phyloP scores from a whole-genome alignment of 2,797 vertebrate species.

The Serranus cabrilla region DNA sequence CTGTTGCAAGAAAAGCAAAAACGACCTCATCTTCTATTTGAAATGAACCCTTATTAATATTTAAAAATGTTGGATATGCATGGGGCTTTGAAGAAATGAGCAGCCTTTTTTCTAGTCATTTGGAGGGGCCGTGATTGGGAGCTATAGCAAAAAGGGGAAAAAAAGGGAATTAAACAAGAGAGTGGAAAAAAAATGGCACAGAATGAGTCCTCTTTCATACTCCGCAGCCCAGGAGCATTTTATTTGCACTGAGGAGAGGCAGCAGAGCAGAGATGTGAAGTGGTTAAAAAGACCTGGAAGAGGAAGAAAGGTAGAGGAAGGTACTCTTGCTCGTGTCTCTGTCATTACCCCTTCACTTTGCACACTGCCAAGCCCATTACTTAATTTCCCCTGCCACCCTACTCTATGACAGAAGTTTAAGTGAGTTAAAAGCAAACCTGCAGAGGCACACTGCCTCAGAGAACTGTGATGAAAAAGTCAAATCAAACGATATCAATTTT shows the following conservation, averaged over 20 bases:
- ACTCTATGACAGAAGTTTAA: conserved; percentile 67
- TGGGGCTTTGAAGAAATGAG: conserved; percentile 73
- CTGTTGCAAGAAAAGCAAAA: conserved; percentile 63
- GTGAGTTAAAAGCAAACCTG: conserved; percentile 71
- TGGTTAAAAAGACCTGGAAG: conserved; percentile 70
- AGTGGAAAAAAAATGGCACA: conserved; percentile 56
- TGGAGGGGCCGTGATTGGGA: conserved; percentile 50
- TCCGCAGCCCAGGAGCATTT: conserved; percentile 52
- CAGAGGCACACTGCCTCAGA: conserved; percentile 47
- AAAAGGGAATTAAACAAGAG: conserved; percentile 58
- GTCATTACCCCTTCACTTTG: conserved; percentile 70
- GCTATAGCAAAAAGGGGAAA: conserved; percentile 46
- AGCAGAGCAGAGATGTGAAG: conserved; percentile 61
- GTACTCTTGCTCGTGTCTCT: conserved; percentile 48
- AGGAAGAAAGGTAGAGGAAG: conserved; percentile 61
- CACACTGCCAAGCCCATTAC: conserved; percentile 64
- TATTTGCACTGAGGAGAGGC: conserved; percentile 38
- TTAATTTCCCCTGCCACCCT: conserved; percentile 69
- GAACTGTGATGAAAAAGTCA: conserved; percentile 53
- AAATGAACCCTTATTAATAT: conserved; percentile 77
- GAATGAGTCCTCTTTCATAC: conserved; percentile 48
- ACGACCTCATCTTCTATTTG: conserved; percentile 63
- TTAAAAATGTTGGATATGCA: conserved; percentile 72
- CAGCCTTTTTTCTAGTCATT: conserved; percentile 55
- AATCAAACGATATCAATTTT: conserved; percentile 63